phyloP scores from a whole-genome alignment of 2,888 invertebrate genomes.

The Xylota segnis region DNA sequence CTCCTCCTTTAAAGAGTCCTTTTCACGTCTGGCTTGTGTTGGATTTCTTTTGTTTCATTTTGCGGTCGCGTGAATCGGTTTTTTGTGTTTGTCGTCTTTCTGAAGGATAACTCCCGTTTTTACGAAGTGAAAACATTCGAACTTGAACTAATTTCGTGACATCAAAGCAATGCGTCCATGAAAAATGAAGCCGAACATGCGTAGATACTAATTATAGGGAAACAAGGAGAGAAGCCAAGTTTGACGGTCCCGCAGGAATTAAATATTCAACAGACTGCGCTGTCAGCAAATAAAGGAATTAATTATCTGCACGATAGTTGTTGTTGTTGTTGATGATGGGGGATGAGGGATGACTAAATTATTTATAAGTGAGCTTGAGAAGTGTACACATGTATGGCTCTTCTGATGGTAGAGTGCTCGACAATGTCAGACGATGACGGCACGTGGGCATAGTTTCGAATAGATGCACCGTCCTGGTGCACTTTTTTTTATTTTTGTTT shows the following conservation, averaged over 20 bases:
- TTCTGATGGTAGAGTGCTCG: conserved; percentile 1
- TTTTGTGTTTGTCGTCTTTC: conserved; percentile 1
- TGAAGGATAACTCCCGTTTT: conserved; percentile 7
- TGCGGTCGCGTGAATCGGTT: conserved; percentile 9
- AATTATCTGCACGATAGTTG: conserved; percentile 28
- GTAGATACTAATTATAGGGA: not conserved
- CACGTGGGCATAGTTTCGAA: conserved; percentile 20
- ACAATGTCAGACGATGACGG: conserved; percentile 1
- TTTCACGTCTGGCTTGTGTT: conserved; percentile 19
- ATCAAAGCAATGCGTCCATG: conserved; percentile 19
- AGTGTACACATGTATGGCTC: conserved; percentile 30
- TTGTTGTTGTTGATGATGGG: conserved; percentile 6
- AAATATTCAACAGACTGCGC: conserved; percentile 49
- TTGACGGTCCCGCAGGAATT: conserved; percentile 10
- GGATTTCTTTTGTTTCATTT: not conserved
- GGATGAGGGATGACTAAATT: conserved; percentile 33
- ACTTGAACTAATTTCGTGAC: conserved; percentile 15
- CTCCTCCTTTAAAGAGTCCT: conserved; percentile 30
- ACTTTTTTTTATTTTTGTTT: conserved; percentile 35
- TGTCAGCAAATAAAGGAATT: conserved; percentile 24
- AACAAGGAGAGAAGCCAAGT: not conserved
- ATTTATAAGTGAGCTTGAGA: conserved; percentile 25
- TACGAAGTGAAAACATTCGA: conserved; percentile 1
- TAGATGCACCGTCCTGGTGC: conserved; percentile 37
- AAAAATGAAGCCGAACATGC: not conserved